phyloP scores from a whole-genome alignment of 2,888 invertebrate species.

The Lissonota sp. region DNA sequence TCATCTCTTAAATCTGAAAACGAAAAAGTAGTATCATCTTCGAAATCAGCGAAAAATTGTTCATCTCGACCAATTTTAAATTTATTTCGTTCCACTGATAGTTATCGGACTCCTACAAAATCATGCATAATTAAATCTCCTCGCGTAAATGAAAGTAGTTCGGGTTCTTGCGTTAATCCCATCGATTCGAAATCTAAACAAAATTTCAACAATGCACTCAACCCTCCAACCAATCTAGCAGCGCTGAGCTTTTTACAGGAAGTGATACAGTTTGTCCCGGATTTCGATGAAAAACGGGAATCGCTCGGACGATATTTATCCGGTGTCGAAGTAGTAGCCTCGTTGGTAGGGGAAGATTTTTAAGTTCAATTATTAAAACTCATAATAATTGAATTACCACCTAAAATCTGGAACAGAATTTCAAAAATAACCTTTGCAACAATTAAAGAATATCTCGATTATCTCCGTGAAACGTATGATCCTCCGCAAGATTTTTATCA shows the following conservation, averaged over 20 bases:
- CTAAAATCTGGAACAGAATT: slow-evolving; percentile 12
- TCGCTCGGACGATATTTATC: slow-evolving; percentile 3
- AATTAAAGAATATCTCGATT: slow-evolving; percentile 4
- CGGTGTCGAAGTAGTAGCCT: slow-evolving; percentile 2
- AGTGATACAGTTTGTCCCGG: slow-evolving; percentile 12
- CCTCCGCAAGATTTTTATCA: slow-evolving; percentile 19
- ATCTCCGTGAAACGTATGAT: slow-evolving; percentile 23
- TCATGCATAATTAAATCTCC: too few species aligned
- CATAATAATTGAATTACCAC: slow-evolving; percentile 9
- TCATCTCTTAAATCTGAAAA: too few species aligned
- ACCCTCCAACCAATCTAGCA: background rate
- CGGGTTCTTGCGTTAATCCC: too few species aligned
- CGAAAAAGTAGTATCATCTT: too few species aligned
- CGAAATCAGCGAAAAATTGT: too few species aligned
- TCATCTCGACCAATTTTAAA: too few species aligned
- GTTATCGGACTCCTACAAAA: too few species aligned
- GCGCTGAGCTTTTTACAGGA: slow-evolving; percentile 1
- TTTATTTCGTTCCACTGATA: too few species aligned
- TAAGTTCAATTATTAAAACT: background rate
- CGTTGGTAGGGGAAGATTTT: too few species aligned
- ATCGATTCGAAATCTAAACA: too few species aligned
- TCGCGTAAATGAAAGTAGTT: too few species aligned
- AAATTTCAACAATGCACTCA: too few species aligned
- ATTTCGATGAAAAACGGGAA: slow-evolving; percentile 23
- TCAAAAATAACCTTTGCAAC: slow-evolving; percentile 10